These are phyloP conservation scores for Hypsibius dujardini DNA, from an alignment of 1,140 invertebrate genomes.

Conservation along the genomic window DNA sequence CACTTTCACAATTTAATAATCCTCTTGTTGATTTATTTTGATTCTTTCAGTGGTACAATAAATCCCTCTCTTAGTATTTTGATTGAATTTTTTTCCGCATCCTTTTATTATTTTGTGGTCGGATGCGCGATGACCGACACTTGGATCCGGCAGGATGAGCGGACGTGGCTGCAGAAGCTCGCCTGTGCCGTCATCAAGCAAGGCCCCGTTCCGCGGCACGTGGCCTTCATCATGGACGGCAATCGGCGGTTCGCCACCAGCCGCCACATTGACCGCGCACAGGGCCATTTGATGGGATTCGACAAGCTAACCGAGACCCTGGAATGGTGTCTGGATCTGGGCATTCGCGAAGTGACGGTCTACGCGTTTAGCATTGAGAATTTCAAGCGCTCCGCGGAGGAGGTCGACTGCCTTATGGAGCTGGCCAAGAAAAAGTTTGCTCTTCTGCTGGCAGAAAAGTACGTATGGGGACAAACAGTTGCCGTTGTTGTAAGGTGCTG, in stretches of 20 bases:
- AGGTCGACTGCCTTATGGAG: constrained; percentile 74
- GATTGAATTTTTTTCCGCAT: too few species aligned
- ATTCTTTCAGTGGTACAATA: too few species aligned
- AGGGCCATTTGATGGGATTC: constrained; percentile 83
- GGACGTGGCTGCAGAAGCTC: constrained; percentile 50
- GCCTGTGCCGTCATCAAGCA: constrained; percentile 58
- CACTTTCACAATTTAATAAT: too few species aligned
- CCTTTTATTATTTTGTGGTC: too few species aligned
- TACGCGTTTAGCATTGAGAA: constrained; percentile 99
- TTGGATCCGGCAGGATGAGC: constrained; percentile 30
- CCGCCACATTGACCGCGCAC: constrained; percentile 49
- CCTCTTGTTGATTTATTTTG: too few species aligned
- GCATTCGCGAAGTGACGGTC: constrained; percentile 73
- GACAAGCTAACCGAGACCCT: constrained; percentile 84
- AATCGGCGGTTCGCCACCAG: constrained; percentile 83
- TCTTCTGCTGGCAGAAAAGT: constrained; percentile 66
- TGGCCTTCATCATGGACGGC: constrained; percentile 97
- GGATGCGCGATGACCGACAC: constrained; percentile 14
- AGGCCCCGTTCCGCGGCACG: constrained; percentile 66
- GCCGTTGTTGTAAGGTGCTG: too few species aligned
- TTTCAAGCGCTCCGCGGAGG: constrained; percentile 77
- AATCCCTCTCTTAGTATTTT: too few species aligned
- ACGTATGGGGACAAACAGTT: constrained; percentile 27
- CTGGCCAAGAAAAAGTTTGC: constrained; percentile 73
- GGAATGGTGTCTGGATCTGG: constrained; percentile 57